Evolutionary conservation across 2,888 invertebrate species (phyloP), one percentile per base, ranked within the genome.

Genomic region (Xanthia togata): DNA sequence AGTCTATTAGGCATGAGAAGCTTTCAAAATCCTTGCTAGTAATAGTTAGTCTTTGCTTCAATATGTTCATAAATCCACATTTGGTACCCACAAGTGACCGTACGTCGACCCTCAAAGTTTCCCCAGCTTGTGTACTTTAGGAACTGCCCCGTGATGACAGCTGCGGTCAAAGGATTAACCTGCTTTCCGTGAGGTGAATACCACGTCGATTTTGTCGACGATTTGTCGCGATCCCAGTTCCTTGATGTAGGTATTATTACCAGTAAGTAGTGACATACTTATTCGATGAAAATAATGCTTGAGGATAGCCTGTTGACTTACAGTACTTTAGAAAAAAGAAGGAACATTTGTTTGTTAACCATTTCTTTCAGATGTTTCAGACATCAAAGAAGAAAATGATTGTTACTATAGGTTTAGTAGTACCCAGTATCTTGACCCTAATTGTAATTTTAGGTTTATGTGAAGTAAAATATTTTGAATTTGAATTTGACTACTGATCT

Each of bases 101-200:
- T 35, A 23, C 26, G 63, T 57, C 57, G 12, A 65, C 41, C 71
- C 67, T 41, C 53, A n/a, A 86, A 84, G 50, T 87, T 83, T 70
- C 14, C 44, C 38, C 41, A 47, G 69, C 20, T 65, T 84, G 70
- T 85, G 57, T 75, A 73, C 82, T 85, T 87, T 78, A 26, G 23
- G 14, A 76, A 87, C 73, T 70, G 20, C 31, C 60, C 53, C 87
- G 85, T 87, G 84, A 77, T 85, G 74, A 73, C 82, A 53, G 57
- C 62, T 20, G n/a, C 55, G 57, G 73, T 69, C 59, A 23, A 44
- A 64, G 73, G 87, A 68, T 85, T 87, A 84, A 78, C 85, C 87
- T 87, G 75, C 38, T 71, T 86, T 71, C n/a, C 71, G 62, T 75
- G 57, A 68, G 31, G 17, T 68, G 75, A 64, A 71, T 53, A 68